Conservation (phyloP, 2,113 vertebrate genomes). For the Mungos mungo region DNA sequence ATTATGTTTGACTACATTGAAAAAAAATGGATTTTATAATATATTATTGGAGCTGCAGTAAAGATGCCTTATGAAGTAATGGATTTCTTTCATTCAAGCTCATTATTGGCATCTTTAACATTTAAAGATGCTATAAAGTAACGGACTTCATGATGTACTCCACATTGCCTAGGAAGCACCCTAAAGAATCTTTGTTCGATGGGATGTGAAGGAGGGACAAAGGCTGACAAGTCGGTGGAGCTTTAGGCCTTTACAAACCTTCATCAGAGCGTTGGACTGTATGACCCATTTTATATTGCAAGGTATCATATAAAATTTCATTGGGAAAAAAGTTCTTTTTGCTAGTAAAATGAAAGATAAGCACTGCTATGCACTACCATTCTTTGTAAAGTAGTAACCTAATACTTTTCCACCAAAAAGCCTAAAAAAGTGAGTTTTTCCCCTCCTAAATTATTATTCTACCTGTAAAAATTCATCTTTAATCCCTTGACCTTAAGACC, state of each 20-base stretch:
- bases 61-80: conserved; percentile 21
- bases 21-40: conserved; percentile 16
- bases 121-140: background rate
- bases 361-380: background rate
- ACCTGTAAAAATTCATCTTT: background rate
- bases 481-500: background rate
- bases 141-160: background rate
- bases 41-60: background rate
- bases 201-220: background rate
- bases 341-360: conserved; percentile 16
- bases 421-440: background rate
- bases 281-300: background rate
- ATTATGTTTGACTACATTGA: conserved; percentile 45
- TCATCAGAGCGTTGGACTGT: background rate
- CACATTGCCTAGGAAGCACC: background rate
- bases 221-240: background rate
- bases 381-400: conserved; percentile 2
- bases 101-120: background rate
- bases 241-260: background rate
- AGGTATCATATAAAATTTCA: conserved; percentile 23
- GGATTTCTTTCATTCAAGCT: background rate
- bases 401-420: background rate
- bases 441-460: background rate
- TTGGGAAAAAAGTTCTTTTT: background rate
- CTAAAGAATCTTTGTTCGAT: background rate